Base-by-base conservation (phyloP, 2,113 vertebrate genomes). In the Psophia crepitans region DNA sequence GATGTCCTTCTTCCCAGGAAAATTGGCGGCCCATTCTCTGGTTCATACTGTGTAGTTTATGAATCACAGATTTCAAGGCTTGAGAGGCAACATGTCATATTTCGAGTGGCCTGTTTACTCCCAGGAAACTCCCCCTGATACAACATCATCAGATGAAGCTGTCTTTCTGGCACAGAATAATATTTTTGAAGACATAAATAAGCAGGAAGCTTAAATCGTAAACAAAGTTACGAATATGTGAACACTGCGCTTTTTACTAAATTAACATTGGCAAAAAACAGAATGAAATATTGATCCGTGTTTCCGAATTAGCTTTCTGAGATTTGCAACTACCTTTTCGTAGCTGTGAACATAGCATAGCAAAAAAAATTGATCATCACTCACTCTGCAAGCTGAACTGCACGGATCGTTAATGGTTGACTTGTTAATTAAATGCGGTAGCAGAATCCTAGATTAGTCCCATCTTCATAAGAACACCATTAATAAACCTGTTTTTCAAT, bases 401-500 rank as follows among this genome's bases (percentile, higher is more conserved):
- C 92, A 88, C 54, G 94, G 92, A 95, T 97, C 92, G 56, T 95
- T 92, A 95, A 78, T 18, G 30, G 70, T 48, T 93, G 94, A 93
- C 82, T 97, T 77, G 80, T 97, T 97, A 97, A 98, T 98, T 98
- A 97, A 96, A 97, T 93, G 96, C 3, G 4, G 92, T 86, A 93
- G 75, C 56, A 88, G 95, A 97, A 98, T 97, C 78, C 61, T 32
- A 96, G 94, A 97, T 96, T 92, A 96, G 90, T 83, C n/a, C 68
- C 46, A 33, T 88, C 84, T 92, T 85, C 68, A 49, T 77, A 96
- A 88, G 78, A 75, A 88, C 33, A 63, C 39, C 85, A 84, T 95
- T 96, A 97, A 97, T 96, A 97, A 96, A 90, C 28, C 80, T 78
- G 85, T 71, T 97, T 97, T 97, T 95, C 97, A 98, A 75, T 90